Conservation (phyloP, 2,888 invertebrate genomes). For the Polydrusus pterygomalis region DNA sequence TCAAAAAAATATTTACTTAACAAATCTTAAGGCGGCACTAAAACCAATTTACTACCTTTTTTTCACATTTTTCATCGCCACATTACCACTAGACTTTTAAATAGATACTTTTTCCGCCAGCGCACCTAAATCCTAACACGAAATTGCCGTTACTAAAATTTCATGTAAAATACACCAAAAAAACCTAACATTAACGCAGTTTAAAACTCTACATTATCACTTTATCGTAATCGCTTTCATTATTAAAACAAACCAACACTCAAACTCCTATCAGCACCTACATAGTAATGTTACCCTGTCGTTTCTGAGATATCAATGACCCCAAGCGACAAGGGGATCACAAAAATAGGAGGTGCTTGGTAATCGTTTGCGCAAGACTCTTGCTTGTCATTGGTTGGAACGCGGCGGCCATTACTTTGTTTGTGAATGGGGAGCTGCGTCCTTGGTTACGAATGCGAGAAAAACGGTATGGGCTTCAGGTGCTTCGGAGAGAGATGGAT, state of each 20-base stretch:
- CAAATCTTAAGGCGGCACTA: too few species aligned
- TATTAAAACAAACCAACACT: constrained; percentile 27
- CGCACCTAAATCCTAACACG: constrained; percentile 22
- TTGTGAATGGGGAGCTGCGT: constrained; percentile 27
- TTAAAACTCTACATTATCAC: constrained; percentile 22
- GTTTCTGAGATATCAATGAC: constrained; percentile 53
- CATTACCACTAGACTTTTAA: neutral
- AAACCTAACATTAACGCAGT: constrained; percentile 19
- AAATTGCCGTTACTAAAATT: constrained; percentile 11
- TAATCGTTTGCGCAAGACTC: constrained; percentile 28
- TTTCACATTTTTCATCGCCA: neutral
- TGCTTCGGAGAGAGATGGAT: constrained; percentile 24
- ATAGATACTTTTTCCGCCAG: neutral
- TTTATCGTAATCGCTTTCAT: constrained; percentile 30
- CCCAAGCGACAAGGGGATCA: constrained; percentile 31
- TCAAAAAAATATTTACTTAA: neutral
- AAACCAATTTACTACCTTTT: constrained; percentile 21
- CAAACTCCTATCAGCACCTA: constrained; percentile 31
- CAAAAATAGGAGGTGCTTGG: constrained; percentile 35
- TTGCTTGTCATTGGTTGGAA: constrained; percentile 35
- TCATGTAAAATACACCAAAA: constrained; percentile 11
- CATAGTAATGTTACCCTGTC: constrained; percentile 42
- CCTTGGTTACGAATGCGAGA: constrained; percentile 35
- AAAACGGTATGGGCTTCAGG: neutral
- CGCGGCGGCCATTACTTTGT: constrained; percentile 48